Evolutionary conservation across 2,797 vertebrate genomes (phyloP).

Genomic region (Phoxinus dragarum): DNA sequence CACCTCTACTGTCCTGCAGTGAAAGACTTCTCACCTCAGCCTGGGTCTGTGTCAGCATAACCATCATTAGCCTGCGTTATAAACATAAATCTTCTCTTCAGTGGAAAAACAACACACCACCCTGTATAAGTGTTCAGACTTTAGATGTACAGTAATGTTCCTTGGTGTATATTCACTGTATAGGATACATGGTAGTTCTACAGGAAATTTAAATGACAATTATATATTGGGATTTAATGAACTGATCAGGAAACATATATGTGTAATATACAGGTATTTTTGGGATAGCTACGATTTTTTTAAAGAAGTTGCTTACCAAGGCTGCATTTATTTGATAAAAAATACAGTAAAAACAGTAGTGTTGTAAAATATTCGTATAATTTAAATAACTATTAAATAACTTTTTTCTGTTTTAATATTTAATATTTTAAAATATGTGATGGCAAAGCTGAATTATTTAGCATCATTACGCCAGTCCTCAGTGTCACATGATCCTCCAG

Average conservation of each 20-base stretch:
- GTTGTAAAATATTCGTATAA: background rate
- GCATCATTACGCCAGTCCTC: background rate
- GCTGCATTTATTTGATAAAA: background rate
- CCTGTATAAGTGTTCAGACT: background rate
- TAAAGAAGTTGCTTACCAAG: background rate
- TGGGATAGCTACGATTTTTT: background rate
- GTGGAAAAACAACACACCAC: background rate
- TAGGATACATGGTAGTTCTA: background rate
- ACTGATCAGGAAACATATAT: background rate
- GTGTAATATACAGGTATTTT: background rate
- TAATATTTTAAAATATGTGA: background rate
- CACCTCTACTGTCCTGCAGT: slow-evolving; percentile 43
- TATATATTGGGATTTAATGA: background rate
- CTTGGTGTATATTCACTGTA: background rate
- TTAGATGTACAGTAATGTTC: background rate
- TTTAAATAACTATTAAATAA: background rate
- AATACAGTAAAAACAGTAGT: background rate
- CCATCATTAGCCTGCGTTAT: slow-evolving; percentile 28
- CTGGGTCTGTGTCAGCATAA: slow-evolving; percentile 34
- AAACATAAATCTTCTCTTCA: slow-evolving; percentile 19
- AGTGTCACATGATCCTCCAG: background rate
- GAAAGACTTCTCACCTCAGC: slow-evolving; percentile 45
- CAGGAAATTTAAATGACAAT: background rate
- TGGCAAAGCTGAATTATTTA: background rate
- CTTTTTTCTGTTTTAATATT: background rate